Evolutionary conservation across 2,888 invertebrate species (phyloP), one percentile per base, ranked within the genome.

Genomic region (Drosophila koepferae): DNA sequence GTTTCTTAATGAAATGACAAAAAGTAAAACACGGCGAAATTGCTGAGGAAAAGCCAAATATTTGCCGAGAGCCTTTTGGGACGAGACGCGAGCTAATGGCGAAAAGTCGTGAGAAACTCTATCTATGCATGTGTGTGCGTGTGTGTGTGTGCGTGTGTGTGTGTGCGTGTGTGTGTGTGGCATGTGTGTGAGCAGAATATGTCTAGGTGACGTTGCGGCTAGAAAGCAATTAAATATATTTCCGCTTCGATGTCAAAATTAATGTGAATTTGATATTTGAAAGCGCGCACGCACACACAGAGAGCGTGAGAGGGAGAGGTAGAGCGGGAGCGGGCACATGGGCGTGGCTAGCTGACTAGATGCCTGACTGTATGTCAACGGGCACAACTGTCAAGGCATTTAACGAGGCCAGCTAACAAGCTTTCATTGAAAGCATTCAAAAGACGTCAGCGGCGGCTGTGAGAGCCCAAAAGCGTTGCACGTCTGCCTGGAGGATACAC

Each of bases 181-280:
- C 58, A 12, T 18, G 63, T 58, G 28, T 46, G 44, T 23, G 28
- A 20, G 20, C 48, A 14, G 64, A 43, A 55, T 54, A 53, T 69
- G 78, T 55, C 51, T 58, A 48, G 71, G 54, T 59, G 46, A 58
- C 58, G 60, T 49, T 67, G 70, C 63, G 71, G 73, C 72, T 74
- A 64, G 79, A 90, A 90, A 86, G 78, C 90, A 90, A 90, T 90
- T 88, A 89, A 86, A 90, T 90, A 76, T 86, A 86, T 86, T 88
- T 86, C 86, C 90, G 81, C 89, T 82, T 88, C 83, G 78, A 83
- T 82, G 89, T 89, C 81, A 89, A 82, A 90, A 81, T 89, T 83
- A 87, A 90, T 89, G 90, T 81, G 76, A 75, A 75, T 89, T 90
- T 89, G 85, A 90, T 90, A 90, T 89, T 89, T 77, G 73, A 80